phyloP scores from a whole-genome alignment of 2,888 invertebrate species.

The Polylopha cassiicola region DNA sequence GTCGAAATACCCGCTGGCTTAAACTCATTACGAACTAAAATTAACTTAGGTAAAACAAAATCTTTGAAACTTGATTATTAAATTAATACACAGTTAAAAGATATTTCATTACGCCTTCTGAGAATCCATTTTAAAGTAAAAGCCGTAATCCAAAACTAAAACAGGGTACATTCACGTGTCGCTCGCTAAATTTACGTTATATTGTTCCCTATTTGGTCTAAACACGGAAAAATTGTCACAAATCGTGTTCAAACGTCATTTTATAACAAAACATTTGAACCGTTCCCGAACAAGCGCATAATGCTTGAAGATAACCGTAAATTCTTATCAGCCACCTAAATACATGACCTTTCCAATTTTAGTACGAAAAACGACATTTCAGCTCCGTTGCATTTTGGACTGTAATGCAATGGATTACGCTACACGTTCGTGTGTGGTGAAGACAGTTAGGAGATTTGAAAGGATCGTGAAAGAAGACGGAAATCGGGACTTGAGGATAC shows the following conservation, averaged over 20 bases:
- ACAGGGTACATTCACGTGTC: too few species aligned
- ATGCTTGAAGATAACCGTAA: slow-evolving; percentile 8
- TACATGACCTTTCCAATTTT: slow-evolving; percentile 7
- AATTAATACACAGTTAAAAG: too few species aligned
- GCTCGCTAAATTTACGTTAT: too few species aligned
- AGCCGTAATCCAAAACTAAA: too few species aligned
- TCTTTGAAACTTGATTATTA: too few species aligned
- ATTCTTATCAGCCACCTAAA: slow-evolving; percentile 11
- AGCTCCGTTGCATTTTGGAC: neutral
- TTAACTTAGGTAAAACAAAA: too few species aligned
- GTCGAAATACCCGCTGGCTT: too few species aligned
- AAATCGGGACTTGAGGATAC: neutral
- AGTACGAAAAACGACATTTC: slow-evolving; percentile 7
- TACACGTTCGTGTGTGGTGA: neutral
- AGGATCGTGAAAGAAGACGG: neutral
- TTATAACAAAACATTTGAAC: slow-evolving; percentile 10
- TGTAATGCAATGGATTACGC: neutral
- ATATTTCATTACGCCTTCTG: too few species aligned
- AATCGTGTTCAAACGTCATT: slow-evolving; percentile 4
- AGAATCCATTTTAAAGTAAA: too few species aligned
- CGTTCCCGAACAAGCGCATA: slow-evolving; percentile 8
- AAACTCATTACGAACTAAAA: too few species aligned
- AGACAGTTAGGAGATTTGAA: slow-evolving; percentile 1
- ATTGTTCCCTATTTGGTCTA: too few species aligned
- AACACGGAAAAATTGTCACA: slow-evolving; percentile 8